phyloP scores from a whole-genome alignment of 2,797 vertebrate genomes.

The Sebastes vulpes region DNA sequence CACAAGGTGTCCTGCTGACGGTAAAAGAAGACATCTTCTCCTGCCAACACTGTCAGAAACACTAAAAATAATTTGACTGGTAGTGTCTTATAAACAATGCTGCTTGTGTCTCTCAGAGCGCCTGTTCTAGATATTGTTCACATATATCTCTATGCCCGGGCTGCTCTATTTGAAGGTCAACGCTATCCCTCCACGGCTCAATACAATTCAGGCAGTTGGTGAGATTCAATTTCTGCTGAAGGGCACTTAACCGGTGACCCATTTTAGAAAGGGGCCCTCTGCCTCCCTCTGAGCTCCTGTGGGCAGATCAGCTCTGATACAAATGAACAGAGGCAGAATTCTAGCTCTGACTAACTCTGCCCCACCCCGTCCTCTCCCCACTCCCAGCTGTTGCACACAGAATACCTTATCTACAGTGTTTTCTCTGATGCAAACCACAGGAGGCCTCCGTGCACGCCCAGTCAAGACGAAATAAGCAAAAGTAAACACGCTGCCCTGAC shows the following conservation, averaged over 20 bases:
- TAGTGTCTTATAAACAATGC: conserved; percentile 52
- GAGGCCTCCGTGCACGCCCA: conserved; percentile 74
- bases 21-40: conserved; percentile 30
- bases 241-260: conserved; percentile 85
- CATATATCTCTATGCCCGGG: conserved; percentile 72
- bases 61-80: conserved; percentile 34
- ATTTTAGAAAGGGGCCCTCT: conserved; percentile 79
- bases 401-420: conserved; percentile 45
- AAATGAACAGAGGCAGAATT: conserved; percentile 69
- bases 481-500: conserved; percentile 57
- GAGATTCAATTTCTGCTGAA: conserved; percentile 84
- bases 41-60: neutral
- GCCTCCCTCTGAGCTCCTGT: conserved; percentile 65
- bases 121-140: conserved; percentile 68
- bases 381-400: conserved; percentile 19
- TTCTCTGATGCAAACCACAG: conserved; percentile 58
- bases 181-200: conserved; percentile 72
- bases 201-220: conserved; percentile 78
- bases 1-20: neutral
- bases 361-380: conserved; percentile 34
- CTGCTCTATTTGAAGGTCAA: conserved; percentile 77
- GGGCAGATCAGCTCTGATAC: conserved; percentile 62
- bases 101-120: conserved; percentile 33
- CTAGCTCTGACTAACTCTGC: conserved; percentile 52
- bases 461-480: conserved; percentile 70